A percentile compares a stretch with the other conserved stretches of the same genome.
Conservation (phyloP, 2,888 invertebrate genomes). For the Acrobasis repandana region DNA sequence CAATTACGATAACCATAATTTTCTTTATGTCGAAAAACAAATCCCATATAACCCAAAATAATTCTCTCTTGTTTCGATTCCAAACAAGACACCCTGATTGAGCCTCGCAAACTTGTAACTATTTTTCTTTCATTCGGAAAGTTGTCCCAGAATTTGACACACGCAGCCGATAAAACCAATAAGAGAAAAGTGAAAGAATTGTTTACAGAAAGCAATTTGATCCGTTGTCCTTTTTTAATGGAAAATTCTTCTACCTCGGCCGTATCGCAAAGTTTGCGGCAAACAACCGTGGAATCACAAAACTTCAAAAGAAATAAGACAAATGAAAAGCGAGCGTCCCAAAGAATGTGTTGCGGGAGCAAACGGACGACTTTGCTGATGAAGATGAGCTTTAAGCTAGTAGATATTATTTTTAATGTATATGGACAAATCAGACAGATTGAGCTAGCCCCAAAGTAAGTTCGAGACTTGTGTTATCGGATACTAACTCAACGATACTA, state of each 20-base stretch:
- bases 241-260: slow-evolving; percentile 69
- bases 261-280: slow-evolving; percentile 57
- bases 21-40: too few species aligned
- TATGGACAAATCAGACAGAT: too few species aligned
- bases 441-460: too few species aligned
- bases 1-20: too few species aligned
- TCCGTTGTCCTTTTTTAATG: slow-evolving; percentile 70
- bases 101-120: slow-evolving; percentile 15
- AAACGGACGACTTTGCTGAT: slow-evolving; percentile 11
- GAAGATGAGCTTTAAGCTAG: not conserved
- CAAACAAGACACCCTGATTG: not conserved
- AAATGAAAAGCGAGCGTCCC: slow-evolving; percentile 54
- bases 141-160: slow-evolving; percentile 48
- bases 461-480: too few species aligned
- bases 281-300: slow-evolving; percentile 47
- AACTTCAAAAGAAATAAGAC: slow-evolving; percentile 69
- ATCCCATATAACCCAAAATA: not conserved
- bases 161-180: slow-evolving; percentile 69
- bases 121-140: slow-evolving; percentile 7
- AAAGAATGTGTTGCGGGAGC: slow-evolving; percentile 31
- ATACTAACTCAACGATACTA: too few species aligned
- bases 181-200: slow-evolving; percentile 61
- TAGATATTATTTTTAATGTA: too few species aligned
- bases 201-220: slow-evolving; percentile 68
- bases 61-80: not conserved